Evolutionary conservation across 1,140 invertebrate species (phyloP), one percentile per base, ranked within the genome.

Genomic region (Globodera ellingtonae): DNA sequence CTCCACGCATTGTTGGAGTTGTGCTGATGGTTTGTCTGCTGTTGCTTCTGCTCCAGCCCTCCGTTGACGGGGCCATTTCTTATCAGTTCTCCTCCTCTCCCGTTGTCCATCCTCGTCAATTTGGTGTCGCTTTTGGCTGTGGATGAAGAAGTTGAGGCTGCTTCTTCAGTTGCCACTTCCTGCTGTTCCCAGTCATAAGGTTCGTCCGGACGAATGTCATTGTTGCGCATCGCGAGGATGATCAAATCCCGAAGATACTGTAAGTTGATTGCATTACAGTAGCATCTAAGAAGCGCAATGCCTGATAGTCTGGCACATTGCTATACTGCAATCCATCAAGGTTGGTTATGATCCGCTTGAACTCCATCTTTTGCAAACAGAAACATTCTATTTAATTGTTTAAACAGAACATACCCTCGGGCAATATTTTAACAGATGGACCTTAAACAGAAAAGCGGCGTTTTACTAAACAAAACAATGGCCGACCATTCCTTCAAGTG

Each of bases 101-200:
- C 73, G n/a, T 75, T 3, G 52, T 59, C 59, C 44, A 24, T 76
- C 66, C 18, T 59, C 59, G 21, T 76, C 66, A n/a, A 50, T 52
- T 56, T 56, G 10, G 21, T 47, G 13, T 78, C 56, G 13, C 46
- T 50, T n/a, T 66, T 46, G 35, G 18, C 35, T 67, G 75, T 76
- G 6, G 74, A 24, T 75, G 48, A 9, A 8, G 47, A 50, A 72
- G 9, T 44, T 47, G n/a, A 18, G 4, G 35, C 10, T 5, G 35
- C 4, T 13, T 35, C 15, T 77, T 79, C n/a, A 6, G 52, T n/a
- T 18, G 66, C 78, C 62, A 21, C 75, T 21, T 24, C 52, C 52
- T 66, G 24, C n/a, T 81, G 47, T 70, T 83, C 50, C 82, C 81
- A 84, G 65, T 82, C 82, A 56, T 80, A 82, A n/a, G 82, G 75